A percentile compares a stretch with the other conserved stretches of the same genome.
Conservation (phyloP, 2,888 invertebrate genomes). For the Ellobium chinense region DNA sequence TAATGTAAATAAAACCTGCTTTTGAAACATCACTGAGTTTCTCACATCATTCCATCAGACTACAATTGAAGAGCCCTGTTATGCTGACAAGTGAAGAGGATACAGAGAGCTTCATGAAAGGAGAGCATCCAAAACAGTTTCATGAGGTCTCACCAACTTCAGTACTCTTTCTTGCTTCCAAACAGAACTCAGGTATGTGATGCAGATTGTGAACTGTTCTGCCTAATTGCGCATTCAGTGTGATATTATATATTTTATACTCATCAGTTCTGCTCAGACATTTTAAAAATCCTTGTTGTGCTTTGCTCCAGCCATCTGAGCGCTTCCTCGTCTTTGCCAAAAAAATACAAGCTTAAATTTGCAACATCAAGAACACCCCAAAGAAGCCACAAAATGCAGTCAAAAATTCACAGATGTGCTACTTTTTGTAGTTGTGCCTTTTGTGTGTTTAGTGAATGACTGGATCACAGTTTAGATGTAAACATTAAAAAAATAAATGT, state of each 20-base stretch:
- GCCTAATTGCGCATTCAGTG: not conserved
- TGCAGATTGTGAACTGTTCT: not conserved
- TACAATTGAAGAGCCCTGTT: constrained; percentile 55
- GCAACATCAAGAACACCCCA: no score
- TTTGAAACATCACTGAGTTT: no score
- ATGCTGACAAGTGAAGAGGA: constrained; percentile 48
- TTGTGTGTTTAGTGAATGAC: no score
- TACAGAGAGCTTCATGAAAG: constrained; percentile 50
- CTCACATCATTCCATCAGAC: constrained; percentile 51
- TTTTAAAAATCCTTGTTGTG: not conserved
- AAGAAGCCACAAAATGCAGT: no score
- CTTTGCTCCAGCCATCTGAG: not conserved
- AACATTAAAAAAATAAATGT: no score
- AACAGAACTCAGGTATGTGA: constrained; percentile 46
- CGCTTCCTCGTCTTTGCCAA: not conserved
- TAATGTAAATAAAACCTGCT: no score
- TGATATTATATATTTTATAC: not conserved
- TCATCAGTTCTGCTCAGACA: not conserved
- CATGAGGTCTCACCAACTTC: constrained; percentile 51
- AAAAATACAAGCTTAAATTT: no score
- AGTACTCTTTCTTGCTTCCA: constrained; percentile 56
- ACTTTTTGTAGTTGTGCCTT: no score
- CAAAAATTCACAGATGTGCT: no score
- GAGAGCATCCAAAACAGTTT: constrained; percentile 47
- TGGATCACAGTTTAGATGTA: no score